These are phyloP conservation scores for Hirudinaria manillensis DNA, from an alignment of 2,888 invertebrate genomes.

Conservation along the genomic window DNA sequence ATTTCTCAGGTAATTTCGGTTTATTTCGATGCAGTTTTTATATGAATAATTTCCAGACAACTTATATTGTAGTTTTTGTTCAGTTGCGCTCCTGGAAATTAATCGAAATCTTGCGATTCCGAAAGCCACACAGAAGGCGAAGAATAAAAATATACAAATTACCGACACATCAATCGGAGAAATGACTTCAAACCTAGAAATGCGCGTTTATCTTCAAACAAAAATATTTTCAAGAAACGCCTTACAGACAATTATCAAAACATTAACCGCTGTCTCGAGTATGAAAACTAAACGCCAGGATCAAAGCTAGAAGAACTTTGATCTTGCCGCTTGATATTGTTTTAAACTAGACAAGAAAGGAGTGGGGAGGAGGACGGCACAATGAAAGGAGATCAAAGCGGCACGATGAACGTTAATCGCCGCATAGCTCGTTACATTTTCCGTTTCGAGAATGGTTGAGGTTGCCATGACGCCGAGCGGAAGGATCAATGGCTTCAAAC, in stretches of 20 bases:
- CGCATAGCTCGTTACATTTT: neutral
- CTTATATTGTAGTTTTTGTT: no score
- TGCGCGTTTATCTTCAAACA: slow-evolving; percentile 16
- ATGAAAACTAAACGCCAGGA: slow-evolving; percentile 11
- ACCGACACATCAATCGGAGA: neutral
- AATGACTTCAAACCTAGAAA: slow-evolving; percentile 5
- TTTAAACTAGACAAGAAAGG: slow-evolving; percentile 18
- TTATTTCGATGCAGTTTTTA: no score
- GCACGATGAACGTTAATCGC: slow-evolving; percentile 6
- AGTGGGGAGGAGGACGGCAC: slow-evolving; percentile 8
- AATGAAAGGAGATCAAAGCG: slow-evolving; percentile 15
- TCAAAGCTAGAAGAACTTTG: neutral
- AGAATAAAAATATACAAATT: no score
- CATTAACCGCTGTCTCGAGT: slow-evolving; percentile 8
- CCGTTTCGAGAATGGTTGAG: no score
- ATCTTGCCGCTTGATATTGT: slow-evolving; percentile 14
- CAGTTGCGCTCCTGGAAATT: no score
- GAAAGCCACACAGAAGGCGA: no score
- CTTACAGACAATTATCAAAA: slow-evolving; percentile 16
- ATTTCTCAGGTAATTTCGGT: no score
- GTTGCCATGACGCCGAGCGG: no score
- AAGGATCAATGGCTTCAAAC: no score
- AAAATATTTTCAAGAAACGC: slow-evolving; percentile 16
- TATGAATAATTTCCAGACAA: no score
- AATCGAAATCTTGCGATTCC: no score